Conservation (phyloP, 2,113 vertebrate species). For the Spea bombifrons region DNA sequence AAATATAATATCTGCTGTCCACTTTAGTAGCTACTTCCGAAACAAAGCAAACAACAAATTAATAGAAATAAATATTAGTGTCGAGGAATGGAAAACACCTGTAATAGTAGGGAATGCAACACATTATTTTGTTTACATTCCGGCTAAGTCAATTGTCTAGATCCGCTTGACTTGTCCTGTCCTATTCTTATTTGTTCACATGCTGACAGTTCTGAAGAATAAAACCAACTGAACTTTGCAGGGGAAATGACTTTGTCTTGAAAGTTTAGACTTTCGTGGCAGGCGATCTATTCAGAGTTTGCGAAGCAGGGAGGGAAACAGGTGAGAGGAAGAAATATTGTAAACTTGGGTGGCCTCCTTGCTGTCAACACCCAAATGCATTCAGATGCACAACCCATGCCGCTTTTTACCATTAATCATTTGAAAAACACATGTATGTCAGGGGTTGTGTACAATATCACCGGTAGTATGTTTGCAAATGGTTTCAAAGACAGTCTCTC, state of each 20-base stretch:
- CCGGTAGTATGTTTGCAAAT: slow-evolving; percentile 1
- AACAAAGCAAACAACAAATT: neutral
- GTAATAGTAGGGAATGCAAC: slow-evolving; percentile 43
- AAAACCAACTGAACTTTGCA: slow-evolving; percentile 62
- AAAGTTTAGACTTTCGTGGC: slow-evolving; percentile 30
- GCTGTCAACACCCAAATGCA: slow-evolving; percentile 37
- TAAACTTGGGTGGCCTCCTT: slow-evolving; percentile 41
- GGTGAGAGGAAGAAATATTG: slow-evolving; percentile 27
- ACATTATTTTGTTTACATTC: slow-evolving; percentile 58
- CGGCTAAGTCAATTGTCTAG: slow-evolving; percentile 51
- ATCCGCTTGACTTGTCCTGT: slow-evolving; percentile 47
- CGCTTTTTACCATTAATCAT: slow-evolving; percentile 37
- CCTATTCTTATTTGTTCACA: slow-evolving; percentile 61
- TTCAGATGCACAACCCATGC: slow-evolving; percentile 27
- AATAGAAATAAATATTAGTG: neutral
- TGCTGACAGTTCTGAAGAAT: slow-evolving; percentile 67
- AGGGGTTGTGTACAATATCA: slow-evolving; percentile 24
- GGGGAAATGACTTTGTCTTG: slow-evolving; percentile 32
- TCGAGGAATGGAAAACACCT: slow-evolving; percentile 49
- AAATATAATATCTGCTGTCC: too few relatives aligned
- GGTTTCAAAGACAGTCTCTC: slow-evolving; percentile 25
- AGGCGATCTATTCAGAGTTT: slow-evolving; percentile 42
- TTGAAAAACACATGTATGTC: slow-evolving; percentile 6
- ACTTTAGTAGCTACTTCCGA: neutral
- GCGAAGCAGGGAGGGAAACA: slow-evolving; percentile 42